Evolutionary conservation across 2,797 vertebrate genomes (phyloP), one percentile per base, ranked within the genome.

Genomic region (Staurois parvus): DNA sequence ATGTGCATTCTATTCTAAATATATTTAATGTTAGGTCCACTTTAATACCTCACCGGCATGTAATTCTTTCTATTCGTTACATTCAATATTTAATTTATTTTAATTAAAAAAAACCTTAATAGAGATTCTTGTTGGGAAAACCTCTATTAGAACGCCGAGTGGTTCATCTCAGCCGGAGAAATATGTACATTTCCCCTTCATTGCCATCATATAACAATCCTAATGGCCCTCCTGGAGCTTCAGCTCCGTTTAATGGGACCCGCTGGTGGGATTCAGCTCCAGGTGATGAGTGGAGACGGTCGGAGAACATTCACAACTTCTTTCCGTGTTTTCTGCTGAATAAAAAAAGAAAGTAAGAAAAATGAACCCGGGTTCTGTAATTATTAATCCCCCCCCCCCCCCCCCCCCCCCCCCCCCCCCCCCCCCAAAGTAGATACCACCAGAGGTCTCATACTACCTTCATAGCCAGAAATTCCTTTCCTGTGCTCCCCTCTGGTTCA

Each of bases 201-300:
- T 4, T 0, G 64, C 68, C 34, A 15, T 86, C 72, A 89, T 78
- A 45, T 90, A 87, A 92, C 92, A 88, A 90, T 88, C 88, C 87
- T 90, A 91, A 94, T 93, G 89, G 84, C 79, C 77, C 87, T 70
- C 73, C 32, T 76, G 73, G 90, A 90, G 88, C 81, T 66, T 67
- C 34, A 86, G 48, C 37, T 86, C 85, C 82, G 88, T 85, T 17
- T 85, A 87, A 85, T 85, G 67, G 72, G 2, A 0, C 45, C 7
- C 88, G 79, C 85, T 89, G 90, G 81, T 90, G 89, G 72, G 85
- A 87, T 84, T 83, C 84, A 86, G 85, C 81, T 83, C 79, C 69
- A 72, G 2, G 1, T 81, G 85, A 85, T 81, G 19, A 32, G 26
- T 17, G 21, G 3, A 89, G 80, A 32, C 89, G 64, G 88, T 89